Percentiles rank a stretch among this genome's conserved stretches.
Evolutionary conservation across 35 echinoderm and acorn worm genomes (phyloP).

Genomic region (Patiria miniata): DNA sequence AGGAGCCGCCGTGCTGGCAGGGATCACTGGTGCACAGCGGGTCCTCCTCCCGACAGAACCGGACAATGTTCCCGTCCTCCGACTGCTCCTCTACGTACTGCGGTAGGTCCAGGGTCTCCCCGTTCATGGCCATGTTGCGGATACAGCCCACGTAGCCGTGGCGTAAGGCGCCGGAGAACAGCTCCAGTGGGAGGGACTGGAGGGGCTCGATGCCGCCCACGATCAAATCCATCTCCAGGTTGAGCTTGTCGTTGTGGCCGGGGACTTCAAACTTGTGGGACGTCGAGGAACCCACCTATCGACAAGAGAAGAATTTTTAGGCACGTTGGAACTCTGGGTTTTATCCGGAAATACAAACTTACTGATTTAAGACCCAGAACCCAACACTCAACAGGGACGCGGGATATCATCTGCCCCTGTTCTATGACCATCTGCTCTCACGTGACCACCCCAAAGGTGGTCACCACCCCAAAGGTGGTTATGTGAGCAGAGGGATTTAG

Average conservation of each 20-base stretch:
- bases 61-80: constrained; percentile 47
- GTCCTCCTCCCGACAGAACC: constrained; percentile 62
- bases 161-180: constrained; percentile 67
- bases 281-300: not conserved
- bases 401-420: too few relatives aligned
- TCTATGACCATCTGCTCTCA: too few relatives aligned
- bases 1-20: constrained; percentile 76
- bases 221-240: constrained; percentile 70
- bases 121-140: constrained; percentile 72
- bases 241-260: constrained; percentile 68
- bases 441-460: too few relatives aligned
- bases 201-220: constrained; percentile 74
- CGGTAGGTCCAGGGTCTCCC: constrained; percentile 58
- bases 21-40: constrained; percentile 51
- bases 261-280: constrained; percentile 52
- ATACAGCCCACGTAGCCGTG: constrained; percentile 92
- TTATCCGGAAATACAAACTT: too few relatives aligned
- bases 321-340: too few relatives aligned
- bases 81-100: constrained; percentile 43
- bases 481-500: too few relatives aligned
- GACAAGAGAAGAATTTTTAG: too few relatives aligned
- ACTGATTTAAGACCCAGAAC: too few relatives aligned
- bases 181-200: constrained; percentile 64
- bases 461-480: too few relatives aligned
- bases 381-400: too few relatives aligned